These are phyloP conservation scores for Nomada goodeniana DNA, from an alignment of 2,888 invertebrate genomes.

Conservation along the genomic window DNA sequence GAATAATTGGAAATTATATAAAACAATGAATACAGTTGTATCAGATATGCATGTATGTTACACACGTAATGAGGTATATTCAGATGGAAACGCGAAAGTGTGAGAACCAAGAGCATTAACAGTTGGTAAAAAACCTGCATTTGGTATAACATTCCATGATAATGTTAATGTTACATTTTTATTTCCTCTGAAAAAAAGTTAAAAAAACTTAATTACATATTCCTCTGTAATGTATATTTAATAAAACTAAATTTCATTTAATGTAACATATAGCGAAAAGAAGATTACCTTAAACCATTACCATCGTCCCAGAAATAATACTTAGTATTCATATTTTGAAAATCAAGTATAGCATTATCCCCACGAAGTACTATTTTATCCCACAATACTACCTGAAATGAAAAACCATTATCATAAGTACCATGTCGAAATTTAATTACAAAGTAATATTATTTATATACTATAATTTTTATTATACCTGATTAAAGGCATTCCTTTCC, in stretches of 20 bases:
- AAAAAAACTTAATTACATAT: neutral
- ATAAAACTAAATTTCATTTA: neutral
- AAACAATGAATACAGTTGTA: slow-evolving; percentile 58
- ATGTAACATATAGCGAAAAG: slow-evolving; percentile 5
- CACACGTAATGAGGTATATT: slow-evolving; percentile 91
- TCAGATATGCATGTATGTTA: slow-evolving; percentile 77
- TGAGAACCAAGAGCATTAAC: slow-evolving; percentile 93
- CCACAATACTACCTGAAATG: slow-evolving; percentile 94
- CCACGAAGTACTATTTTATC: slow-evolving; percentile 98
- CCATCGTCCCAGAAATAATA: slow-evolving; percentile 99
- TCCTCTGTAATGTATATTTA: neutral
- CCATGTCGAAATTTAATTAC: slow-evolving; percentile 4
- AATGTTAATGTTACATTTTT: slow-evolving; percentile 97
- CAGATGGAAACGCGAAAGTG: slow-evolving; percentile 94
- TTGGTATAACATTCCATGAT: slow-evolving; percentile 99
- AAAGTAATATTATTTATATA: slow-evolving; percentile 12
- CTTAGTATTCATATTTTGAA: slow-evolving; percentile 97
- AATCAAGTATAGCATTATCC: slow-evolving; percentile 96
- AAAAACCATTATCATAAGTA: slow-evolving; percentile 17
- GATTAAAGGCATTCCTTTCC: slow-evolving; percentile 93
- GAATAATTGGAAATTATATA: slow-evolving; percentile 55
- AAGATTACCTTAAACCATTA: slow-evolving; percentile 94
- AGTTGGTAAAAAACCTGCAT: slow-evolving; percentile 97
- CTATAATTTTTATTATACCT: slow-evolving; percentile 83
- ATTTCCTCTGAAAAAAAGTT: slow-evolving; percentile 89